Percentiles rank a stretch among this genome's conserved stretches.
Evolutionary conservation across 2,797 vertebrate genomes (phyloP).

Genomic region (Jordanella pulchra): DNA sequence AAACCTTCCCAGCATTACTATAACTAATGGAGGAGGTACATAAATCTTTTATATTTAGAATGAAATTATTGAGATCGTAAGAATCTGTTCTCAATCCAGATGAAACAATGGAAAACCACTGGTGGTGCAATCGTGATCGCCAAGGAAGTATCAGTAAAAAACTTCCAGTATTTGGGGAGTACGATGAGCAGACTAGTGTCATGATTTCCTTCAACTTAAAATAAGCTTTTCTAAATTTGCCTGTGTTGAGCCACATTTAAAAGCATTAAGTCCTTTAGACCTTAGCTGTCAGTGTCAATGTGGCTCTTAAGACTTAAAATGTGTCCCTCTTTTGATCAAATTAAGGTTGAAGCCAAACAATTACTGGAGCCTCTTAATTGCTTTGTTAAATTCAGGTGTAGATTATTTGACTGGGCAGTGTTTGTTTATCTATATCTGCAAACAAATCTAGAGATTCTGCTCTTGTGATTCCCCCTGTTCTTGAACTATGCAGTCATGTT

Average conservation of each 20-base stretch:
- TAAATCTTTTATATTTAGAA: not conserved
- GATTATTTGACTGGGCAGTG: not conserved
- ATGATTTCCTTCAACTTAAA: not conserved
- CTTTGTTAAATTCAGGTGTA: not conserved
- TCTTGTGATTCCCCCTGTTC: constrained; percentile 2
- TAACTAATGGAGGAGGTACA: not conserved
- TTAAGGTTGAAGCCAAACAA: not conserved
- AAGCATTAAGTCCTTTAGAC: not conserved
- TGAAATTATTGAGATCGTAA: not conserved
- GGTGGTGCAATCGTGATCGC: not conserved
- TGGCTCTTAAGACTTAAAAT: not conserved
- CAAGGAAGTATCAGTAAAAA: not conserved
- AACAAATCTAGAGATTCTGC: not conserved
- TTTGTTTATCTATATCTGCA: not conserved
- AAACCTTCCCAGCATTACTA: not conserved
- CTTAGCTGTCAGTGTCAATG: not conserved
- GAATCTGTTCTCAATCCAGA: not conserved
- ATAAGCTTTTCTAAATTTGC: not conserved
- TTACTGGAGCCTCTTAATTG: not conserved
- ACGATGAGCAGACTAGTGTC: not conserved
- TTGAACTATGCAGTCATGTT: not conserved
- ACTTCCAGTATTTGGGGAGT: not conserved
- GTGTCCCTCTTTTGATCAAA: not conserved
- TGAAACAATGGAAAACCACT: not conserved
- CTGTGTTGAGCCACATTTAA: not conserved